A percentile compares a stretch with the other conserved stretches of the same genome.
phyloP scores from a whole-genome alignment of 2,888 invertebrate genomes.

The Drosophila pseudotakahashii region DNA sequence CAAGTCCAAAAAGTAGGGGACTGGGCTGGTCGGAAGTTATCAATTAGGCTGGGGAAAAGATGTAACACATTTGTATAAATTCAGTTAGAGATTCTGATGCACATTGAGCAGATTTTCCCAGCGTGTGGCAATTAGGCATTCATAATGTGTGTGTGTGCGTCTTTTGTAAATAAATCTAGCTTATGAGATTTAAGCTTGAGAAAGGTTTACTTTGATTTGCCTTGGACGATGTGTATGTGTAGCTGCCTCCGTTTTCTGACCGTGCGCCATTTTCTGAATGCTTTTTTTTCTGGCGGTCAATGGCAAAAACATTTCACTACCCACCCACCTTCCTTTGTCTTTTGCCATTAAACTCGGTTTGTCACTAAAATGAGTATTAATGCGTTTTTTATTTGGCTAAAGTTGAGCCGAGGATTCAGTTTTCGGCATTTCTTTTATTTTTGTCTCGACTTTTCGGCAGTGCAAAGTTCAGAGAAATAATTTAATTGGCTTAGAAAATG shows the following conservation, averaged over 20 bases:
- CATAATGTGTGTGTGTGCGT: constrained; percentile 29
- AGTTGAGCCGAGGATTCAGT: constrained; percentile 34
- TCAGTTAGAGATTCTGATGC: constrained; percentile 67
- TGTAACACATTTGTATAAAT: constrained; percentile 79
- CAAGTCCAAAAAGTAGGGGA: constrained; percentile 21
- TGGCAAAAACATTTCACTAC: constrained; percentile 71
- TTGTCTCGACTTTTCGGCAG: constrained; percentile 26
- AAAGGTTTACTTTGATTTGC: constrained; percentile 73
- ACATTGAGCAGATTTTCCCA: constrained; percentile 62
- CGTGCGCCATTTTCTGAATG: constrained; percentile 69
- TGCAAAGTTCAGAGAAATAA: constrained; percentile 28
- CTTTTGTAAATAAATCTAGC: constrained; percentile 78
- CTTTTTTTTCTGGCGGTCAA: constrained; percentile 70
- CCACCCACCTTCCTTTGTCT: constrained; percentile 38
- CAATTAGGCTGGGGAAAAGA: constrained; percentile 76
- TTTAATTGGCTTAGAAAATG: constrained; percentile 15
- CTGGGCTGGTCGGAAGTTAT: constrained; percentile 74
- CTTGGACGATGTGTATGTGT: constrained; percentile 22
- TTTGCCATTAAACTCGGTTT: constrained; percentile 75
- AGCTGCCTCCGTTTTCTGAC: constrained; percentile 54
- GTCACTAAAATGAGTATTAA: constrained; percentile 78
- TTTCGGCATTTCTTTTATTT: constrained; percentile 10
- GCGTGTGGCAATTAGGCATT: constrained; percentile 76
- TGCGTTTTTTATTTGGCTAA: constrained; percentile 71
- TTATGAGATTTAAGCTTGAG: constrained; percentile 69